A percentile compares a stretch with the other conserved stretches of the same genome.
Evolutionary conservation across 2,888 invertebrate genomes (phyloP).

Genomic region (Malthinus flaveolus): DNA sequence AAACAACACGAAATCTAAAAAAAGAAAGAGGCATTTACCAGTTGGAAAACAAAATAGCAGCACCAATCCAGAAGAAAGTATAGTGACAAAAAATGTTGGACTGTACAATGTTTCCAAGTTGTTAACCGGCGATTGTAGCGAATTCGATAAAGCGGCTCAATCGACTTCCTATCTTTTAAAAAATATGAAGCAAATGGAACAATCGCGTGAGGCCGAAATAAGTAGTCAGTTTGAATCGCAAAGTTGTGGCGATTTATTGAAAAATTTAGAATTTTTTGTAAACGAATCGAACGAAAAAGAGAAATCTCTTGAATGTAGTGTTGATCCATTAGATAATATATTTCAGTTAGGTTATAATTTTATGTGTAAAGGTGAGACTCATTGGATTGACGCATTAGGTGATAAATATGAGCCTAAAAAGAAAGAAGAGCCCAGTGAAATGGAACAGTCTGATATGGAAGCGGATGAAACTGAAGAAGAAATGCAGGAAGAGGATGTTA

Average conservation of each 20-base stretch:
- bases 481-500: background rate
- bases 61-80: conserved; percentile 5
- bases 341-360: conserved; percentile 7
- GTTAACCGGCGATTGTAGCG: conserved; percentile 26
- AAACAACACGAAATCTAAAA: background rate
- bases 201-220: conserved; percentile 28
- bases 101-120: conserved; percentile 43
- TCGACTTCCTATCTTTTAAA: conserved; percentile 1
- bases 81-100: conserved; percentile 43
- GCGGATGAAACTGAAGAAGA: conserved; percentile 1
- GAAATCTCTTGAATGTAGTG: background rate
- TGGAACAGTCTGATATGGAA: background rate
- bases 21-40: background rate
- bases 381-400: conserved; percentile 8
- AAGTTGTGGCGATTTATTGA: background rate
- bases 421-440: conserved; percentile 7
- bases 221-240: conserved; percentile 31
- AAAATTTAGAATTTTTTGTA: background rate
- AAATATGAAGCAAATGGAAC: conserved; percentile 17
- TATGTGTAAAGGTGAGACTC: background rate
- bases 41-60: background rate
- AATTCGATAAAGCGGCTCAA: conserved; percentile 5
- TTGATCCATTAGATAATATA: background rate
- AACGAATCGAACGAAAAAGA: background rate
- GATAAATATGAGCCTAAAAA: conserved; percentile 5